Conservation (phyloP, 2,888 invertebrate genomes). For the Lasioglossum malachurum region DNA sequence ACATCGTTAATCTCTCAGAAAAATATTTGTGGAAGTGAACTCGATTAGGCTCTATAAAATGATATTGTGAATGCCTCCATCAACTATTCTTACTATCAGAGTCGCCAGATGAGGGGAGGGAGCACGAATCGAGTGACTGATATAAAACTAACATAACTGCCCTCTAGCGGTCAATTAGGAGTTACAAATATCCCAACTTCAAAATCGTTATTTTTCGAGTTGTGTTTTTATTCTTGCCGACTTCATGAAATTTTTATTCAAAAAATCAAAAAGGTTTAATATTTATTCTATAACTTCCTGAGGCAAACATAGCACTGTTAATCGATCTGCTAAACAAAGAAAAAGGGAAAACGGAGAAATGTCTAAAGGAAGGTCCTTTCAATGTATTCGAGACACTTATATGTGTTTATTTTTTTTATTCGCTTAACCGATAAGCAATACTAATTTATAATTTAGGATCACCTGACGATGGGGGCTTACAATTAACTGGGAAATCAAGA, state of each 20-base stretch:
- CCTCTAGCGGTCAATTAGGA: too few species aligned
- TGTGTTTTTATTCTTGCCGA: too few species aligned
- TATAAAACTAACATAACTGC: too few species aligned
- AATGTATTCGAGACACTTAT: not conserved
- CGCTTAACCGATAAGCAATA: not conserved
- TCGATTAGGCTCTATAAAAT: too few species aligned
- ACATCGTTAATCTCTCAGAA: too few species aligned
- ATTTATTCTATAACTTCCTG: constrained; percentile 12
- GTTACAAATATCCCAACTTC: too few species aligned
- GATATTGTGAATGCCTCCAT: too few species aligned
- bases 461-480: not conserved
- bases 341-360: not conserved
- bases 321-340: constrained; percentile 42
- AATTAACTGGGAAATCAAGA: not conserved
- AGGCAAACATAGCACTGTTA: constrained; percentile 35
- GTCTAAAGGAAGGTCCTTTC: constrained; percentile 26
- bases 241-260: not conserved
- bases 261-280: not conserved
- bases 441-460: constrained; percentile 1
- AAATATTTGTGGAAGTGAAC: too few species aligned
- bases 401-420: not conserved
- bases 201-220: too few species aligned
- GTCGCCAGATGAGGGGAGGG: too few species aligned
- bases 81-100: too few species aligned
- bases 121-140: too few species aligned